Conservation (phyloP, 2,888 invertebrate species). For the Hymenopus coronatus region DNA sequence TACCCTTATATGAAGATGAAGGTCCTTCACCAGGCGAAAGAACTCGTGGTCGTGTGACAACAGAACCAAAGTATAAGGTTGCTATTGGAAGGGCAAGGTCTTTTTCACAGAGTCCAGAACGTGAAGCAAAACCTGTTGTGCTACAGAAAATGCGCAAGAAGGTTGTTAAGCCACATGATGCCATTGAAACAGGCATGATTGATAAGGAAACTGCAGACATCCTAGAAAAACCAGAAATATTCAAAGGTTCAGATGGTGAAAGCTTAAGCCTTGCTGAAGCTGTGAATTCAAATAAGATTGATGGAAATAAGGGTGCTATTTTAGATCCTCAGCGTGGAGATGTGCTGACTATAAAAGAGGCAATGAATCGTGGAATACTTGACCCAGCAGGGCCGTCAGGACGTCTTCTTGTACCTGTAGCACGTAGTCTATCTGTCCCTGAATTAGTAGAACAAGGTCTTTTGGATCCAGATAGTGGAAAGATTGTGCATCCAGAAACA, state of each 20-base stretch:
- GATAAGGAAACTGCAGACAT: constrained; percentile 72
- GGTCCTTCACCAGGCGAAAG: constrained; percentile 56
- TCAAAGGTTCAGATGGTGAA: constrained; percentile 56
- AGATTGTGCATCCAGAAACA: constrained; percentile 84
- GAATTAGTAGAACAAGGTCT: constrained; percentile 85
- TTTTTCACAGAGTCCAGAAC: constrained; percentile 54
- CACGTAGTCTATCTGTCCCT: constrained; percentile 75
- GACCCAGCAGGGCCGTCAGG: constrained; percentile 70
- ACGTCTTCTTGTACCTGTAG: constrained; percentile 74
- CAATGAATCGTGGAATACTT: constrained; percentile 76
- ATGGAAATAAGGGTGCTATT: constrained; percentile 73
- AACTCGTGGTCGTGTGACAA: constrained; percentile 55
- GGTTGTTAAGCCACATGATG: constrained; percentile 71
- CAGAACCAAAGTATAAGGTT: constrained; percentile 66
- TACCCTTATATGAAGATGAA: constrained; percentile 45
- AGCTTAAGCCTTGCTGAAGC: constrained; percentile 73
- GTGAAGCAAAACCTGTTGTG: constrained; percentile 65
- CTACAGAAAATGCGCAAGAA: constrained; percentile 77
- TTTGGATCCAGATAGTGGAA: constrained; percentile 67
- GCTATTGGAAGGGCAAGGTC: constrained; percentile 61
- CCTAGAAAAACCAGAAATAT: constrained; percentile 60
- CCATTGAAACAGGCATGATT: constrained; percentile 73
- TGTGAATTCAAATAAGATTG: constrained; percentile 64
- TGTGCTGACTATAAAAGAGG: constrained; percentile 75
- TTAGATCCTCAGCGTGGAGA: constrained; percentile 81